These are phyloP conservation scores for Mamestra configurata DNA, from an alignment of 1,140 invertebrate genomes.

Conservation along the genomic window DNA sequence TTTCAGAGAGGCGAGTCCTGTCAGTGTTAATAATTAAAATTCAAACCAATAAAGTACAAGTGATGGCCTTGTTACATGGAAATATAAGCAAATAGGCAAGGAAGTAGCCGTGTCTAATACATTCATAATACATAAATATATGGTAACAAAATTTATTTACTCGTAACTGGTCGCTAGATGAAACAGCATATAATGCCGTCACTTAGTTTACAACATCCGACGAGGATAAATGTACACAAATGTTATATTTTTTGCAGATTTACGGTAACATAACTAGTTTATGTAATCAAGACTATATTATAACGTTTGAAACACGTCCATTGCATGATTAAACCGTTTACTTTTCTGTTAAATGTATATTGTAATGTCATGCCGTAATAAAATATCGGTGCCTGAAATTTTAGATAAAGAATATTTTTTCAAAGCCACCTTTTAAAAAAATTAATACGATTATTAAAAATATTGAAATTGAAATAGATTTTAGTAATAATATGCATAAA, in stretches of 20 bases:
- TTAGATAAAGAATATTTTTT: slow-evolving; percentile 81
- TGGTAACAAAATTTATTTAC: slow-evolving; percentile 69
- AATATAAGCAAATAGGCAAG: slow-evolving; percentile 60
- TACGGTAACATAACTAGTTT: slow-evolving; percentile 75
- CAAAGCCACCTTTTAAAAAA: slow-evolving; percentile 69
- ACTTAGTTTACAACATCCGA: slow-evolving; percentile 73
- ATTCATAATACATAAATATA: slow-evolving; percentile 60
- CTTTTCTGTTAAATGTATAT: slow-evolving; percentile 72
- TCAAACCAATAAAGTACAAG: slow-evolving; percentile 81
- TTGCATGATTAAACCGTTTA: slow-evolving; percentile 68
- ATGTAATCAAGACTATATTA: slow-evolving; percentile 67
- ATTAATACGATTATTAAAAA: slow-evolving; percentile 33
- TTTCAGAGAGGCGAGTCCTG: slow-evolving; percentile 62
- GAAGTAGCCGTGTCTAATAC: slow-evolving; percentile 66
- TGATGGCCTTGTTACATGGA: slow-evolving; percentile 77
- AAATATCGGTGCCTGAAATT: slow-evolving; percentile 81
- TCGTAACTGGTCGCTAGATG: slow-evolving; percentile 70
- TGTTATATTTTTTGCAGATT: slow-evolving; percentile 86
- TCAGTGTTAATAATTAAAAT: slow-evolving; percentile 61
- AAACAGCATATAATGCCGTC: slow-evolving; percentile 77
- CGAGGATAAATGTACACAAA: slow-evolving; percentile 76
- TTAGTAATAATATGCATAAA: slow-evolving; percentile 51
- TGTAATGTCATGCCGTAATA: slow-evolving; percentile 67
- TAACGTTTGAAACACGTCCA: slow-evolving; percentile 79
- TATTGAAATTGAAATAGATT: slow-evolving; percentile 57